A percentile compares a stretch with the other conserved stretches of the same genome.
Conservation (phyloP, 2,797 vertebrate species). For the Ceryle rudis region DNA sequence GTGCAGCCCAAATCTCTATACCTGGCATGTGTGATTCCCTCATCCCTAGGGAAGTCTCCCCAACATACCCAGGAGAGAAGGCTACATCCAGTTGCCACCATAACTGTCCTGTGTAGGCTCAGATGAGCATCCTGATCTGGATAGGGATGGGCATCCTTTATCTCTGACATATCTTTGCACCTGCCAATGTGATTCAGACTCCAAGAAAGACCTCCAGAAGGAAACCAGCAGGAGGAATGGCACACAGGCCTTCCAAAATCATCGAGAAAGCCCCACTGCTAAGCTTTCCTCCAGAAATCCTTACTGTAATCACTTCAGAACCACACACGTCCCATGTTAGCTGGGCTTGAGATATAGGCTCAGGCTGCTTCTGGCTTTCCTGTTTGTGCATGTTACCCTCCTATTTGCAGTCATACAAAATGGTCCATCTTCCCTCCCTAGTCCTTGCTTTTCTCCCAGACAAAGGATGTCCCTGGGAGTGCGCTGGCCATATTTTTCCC, state of each 20-base stretch:
- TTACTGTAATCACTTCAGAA: not conserved
- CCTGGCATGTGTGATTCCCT: not conserved
- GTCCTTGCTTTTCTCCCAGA: not conserved
- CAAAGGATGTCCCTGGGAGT: not conserved
- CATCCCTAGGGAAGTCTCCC: fast-evolving
- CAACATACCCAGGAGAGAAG: not conserved
- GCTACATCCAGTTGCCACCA: not conserved
- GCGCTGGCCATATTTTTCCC: not conserved
- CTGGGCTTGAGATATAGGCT: not conserved
- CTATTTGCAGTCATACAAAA: not conserved
- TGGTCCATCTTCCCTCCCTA: not conserved
- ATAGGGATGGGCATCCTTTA: not conserved
- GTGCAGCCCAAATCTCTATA: not conserved
- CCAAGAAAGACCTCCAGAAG: not conserved
- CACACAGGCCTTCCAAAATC: not conserved
- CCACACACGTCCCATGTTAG: not conserved
- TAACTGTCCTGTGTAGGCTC: fast-evolving
- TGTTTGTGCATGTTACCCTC: not conserved
- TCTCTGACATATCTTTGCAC: not conserved
- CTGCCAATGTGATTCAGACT: not conserved
- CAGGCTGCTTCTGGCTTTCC: not conserved
- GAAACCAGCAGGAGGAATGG: not conserved
- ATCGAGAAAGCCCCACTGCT: not conserved
- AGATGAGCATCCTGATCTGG: not conserved
- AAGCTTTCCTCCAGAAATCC: not conserved